These are phyloP conservation scores for Gambusia holbrooki DNA, from an alignment of 2,113 vertebrate genomes.

Conservation along the genomic window DNA sequence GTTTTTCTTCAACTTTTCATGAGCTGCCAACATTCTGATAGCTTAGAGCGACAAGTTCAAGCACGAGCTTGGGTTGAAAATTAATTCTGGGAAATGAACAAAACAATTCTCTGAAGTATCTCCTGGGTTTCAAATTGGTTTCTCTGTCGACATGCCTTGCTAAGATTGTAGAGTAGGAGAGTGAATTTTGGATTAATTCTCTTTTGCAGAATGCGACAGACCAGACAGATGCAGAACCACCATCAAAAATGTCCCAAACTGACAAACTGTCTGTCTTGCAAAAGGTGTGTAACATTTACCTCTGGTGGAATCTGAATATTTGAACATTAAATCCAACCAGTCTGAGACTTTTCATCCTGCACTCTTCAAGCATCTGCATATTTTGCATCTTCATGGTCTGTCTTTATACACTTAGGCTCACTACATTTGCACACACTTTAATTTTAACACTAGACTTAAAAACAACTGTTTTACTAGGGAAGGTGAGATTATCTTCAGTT, in stretches of 20 bases:
- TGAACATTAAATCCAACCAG: background rate
- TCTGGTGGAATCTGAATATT: background rate
- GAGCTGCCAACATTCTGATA: background rate
- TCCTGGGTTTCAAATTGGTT: background rate
- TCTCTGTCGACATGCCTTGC: background rate
- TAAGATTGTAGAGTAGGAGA: background rate
- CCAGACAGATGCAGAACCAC: conserved; percentile 40
- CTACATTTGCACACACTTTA: background rate
- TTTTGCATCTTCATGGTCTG: no score
- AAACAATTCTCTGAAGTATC: background rate
- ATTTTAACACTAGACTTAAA: background rate
- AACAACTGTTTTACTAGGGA: background rate
- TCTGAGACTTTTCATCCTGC: background rate
- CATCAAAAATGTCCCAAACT: conserved; percentile 41
- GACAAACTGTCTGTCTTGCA: conserved; percentile 45
- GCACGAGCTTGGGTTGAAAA: conserved; percentile 1
- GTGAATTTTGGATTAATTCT: conserved; percentile 1
- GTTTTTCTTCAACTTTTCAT: background rate
- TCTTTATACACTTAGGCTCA: background rate
- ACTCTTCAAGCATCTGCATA: background rate
- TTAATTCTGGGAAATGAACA: conserved; percentile 6
- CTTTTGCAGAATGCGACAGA: conserved; percentile 35
- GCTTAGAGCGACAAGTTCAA: conserved; percentile 14
- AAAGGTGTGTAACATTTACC: conserved; percentile 49
- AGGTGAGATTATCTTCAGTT: background rate